Percentiles rank a stretch among this genome's conserved stretches.
These are phyloP conservation scores for Mythimna ferrago DNA, from an alignment of 2,888 invertebrate species.

Conservation along the genomic window DNA sequence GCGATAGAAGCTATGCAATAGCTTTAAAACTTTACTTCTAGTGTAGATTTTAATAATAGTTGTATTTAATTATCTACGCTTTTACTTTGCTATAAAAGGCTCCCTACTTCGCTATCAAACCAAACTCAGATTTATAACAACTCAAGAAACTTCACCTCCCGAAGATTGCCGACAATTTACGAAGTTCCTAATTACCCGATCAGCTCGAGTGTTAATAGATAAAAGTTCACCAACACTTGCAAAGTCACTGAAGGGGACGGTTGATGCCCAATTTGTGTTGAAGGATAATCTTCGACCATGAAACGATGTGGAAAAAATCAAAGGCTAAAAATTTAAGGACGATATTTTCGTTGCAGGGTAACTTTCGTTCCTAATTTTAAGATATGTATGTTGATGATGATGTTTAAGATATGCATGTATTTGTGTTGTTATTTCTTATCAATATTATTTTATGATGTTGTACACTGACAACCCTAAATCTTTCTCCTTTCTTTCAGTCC, in stretches of 20 bases:
- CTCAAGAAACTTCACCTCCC: neutral
- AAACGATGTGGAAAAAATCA: slow-evolving; percentile 7
- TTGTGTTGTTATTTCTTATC: too few species aligned
- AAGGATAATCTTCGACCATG: slow-evolving; percentile 7
- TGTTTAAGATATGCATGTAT: too few species aligned
- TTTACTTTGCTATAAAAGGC: neutral
- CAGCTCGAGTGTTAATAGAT: slow-evolving; percentile 39
- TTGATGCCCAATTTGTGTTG: slow-evolving; percentile 35
- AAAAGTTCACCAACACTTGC: slow-evolving; percentile 36
- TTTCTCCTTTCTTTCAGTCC: too few species aligned
- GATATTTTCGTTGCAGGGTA: neutral
- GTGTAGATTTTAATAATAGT: too few species aligned
- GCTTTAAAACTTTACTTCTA: too few species aligned
- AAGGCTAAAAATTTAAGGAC: neutral
- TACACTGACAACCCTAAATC: too few species aligned
- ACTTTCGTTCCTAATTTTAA: too few species aligned
- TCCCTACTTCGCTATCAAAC: neutral
- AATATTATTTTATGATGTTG: too few species aligned
- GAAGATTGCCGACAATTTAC: slow-evolving; percentile 29
- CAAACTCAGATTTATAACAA: slow-evolving; percentile 8
- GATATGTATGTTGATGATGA: too few species aligned
- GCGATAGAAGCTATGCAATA: too few species aligned
- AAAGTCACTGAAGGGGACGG: slow-evolving; percentile 19
- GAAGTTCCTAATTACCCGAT: slow-evolving; percentile 49
- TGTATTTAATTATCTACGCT: neutral